Conservation (phyloP, 1,140 invertebrate species). For the Drosophila teissieri region DNA sequence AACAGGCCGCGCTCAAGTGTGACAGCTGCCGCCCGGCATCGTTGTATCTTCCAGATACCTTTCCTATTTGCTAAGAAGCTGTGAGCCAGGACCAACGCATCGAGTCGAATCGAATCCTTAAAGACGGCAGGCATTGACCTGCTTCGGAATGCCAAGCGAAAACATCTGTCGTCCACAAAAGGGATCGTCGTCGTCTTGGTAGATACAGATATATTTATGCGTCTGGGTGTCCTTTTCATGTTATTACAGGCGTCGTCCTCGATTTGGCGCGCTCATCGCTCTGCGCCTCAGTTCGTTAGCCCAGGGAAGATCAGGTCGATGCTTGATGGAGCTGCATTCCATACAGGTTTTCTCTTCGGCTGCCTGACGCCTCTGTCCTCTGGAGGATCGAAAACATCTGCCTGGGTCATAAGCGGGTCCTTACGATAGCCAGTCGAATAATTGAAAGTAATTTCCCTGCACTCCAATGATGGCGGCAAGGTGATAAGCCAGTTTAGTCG, state of each 20-base stretch:
- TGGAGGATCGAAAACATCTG: constrained; percentile 61
- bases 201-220: constrained; percentile 56
- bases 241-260: constrained; percentile 66
- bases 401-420: constrained; percentile 50
- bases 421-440: constrained; percentile 55
- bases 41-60: constrained; percentile 66
- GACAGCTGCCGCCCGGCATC: constrained; percentile 53
- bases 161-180: constrained; percentile 68
- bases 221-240: constrained; percentile 53
- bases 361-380: constrained; percentile 18
- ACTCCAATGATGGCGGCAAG: constrained; percentile 52
- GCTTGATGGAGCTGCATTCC: constrained; percentile 63
- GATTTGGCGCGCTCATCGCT: constrained; percentile 51
- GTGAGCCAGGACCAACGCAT: constrained; percentile 70
- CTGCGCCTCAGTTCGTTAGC: constrained; percentile 26
- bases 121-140: constrained; percentile 69
- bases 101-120: constrained; percentile 65
- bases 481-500: constrained; percentile 59
- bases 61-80: constrained; percentile 53
- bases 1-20: constrained; percentile 63
- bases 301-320: constrained; percentile 22
- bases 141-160: constrained; percentile 62
- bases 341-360: constrained; percentile 60
- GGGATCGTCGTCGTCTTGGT: constrained; percentile 45
- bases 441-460: constrained; percentile 71